A percentile compares a stretch with the other conserved stretches of the same genome.
These are phyloP conservation scores for Paracanthobrama guichenoti DNA, from an alignment of 2,113 vertebrate genomes.

Conservation along the genomic window DNA sequence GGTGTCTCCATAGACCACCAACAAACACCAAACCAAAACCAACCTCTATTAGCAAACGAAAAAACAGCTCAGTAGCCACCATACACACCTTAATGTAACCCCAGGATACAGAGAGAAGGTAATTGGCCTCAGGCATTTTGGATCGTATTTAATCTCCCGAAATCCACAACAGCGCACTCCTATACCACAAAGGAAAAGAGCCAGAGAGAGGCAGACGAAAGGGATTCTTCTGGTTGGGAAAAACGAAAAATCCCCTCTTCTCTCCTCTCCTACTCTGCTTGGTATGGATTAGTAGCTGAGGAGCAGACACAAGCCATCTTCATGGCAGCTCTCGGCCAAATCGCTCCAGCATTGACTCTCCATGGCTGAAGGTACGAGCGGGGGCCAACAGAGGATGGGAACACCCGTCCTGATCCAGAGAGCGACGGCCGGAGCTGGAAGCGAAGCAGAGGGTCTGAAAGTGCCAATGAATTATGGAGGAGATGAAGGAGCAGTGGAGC, in stretches of 20 bases:
- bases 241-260: constrained; percentile 55
- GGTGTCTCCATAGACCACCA: constrained; percentile 48
- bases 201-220: constrained; percentile 64
- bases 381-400: constrained; percentile 3
- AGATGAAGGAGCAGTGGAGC: constrained; percentile 49
- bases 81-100: constrained; percentile 83
- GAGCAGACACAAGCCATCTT: constrained; percentile 49
- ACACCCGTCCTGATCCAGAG: constrained; percentile 37
- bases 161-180: constrained; percentile 52
- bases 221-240: constrained; percentile 64
- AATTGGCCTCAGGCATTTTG: constrained; percentile 85
- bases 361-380: constrained; percentile 56
- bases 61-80: constrained; percentile 22
- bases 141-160: constrained; percentile 72
- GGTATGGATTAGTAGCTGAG: constrained; percentile 59
- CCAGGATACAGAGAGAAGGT: constrained; percentile 82
- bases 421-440: constrained; percentile 61
- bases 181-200: constrained; percentile 38
- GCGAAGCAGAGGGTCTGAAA: constrained; percentile 60
- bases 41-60: constrained; percentile 27
- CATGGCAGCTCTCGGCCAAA: constrained; percentile 43
- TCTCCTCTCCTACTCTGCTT: constrained; percentile 56
- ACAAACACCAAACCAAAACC: constrained; percentile 33
- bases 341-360: constrained; percentile 59
- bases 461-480: constrained; percentile 75